These are phyloP conservation scores for Sinhomidia bicolor DNA, from an alignment of 2,888 invertebrate species.

Conservation along the genomic window DNA sequence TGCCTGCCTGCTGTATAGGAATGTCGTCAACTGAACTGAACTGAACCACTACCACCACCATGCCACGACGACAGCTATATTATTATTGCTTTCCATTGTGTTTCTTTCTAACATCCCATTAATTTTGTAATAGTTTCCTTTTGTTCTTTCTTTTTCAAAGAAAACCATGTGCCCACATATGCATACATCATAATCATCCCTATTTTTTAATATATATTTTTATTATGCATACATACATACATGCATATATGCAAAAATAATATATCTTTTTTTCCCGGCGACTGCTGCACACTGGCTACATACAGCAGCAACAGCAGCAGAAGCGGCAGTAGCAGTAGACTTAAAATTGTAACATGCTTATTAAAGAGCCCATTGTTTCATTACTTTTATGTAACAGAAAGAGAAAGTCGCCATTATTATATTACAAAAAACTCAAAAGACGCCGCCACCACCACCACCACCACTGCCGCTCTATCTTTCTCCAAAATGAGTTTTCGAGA, in stretches of 20 bases:
- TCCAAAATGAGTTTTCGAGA: no score
- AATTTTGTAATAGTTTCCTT: slow-evolving; percentile 56
- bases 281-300: no score
- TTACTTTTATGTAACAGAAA: neutral
- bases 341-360: slow-evolving; percentile 42
- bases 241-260: no score
- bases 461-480: no score
- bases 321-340: neutral
- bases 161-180: slow-evolving; percentile 3
- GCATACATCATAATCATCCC: neutral
- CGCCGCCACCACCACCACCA: no score
- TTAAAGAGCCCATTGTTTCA: slow-evolving; percentile 17
- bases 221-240: neutral
- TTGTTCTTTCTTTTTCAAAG: slow-evolving; percentile 49
- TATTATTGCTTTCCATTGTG: slow-evolving; percentile 49
- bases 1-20: neutral
- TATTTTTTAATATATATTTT: neutral
- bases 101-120: slow-evolving; percentile 43
- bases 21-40: neutral
- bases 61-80: no score
- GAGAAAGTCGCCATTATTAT: neutral
- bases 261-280: neutral
- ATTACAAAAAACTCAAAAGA: no score
- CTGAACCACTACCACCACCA: slow-evolving; percentile 5
- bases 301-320: no score